phyloP scores from a whole-genome alignment of 2,797 vertebrate species.

The Thripadectes ignobilis region DNA sequence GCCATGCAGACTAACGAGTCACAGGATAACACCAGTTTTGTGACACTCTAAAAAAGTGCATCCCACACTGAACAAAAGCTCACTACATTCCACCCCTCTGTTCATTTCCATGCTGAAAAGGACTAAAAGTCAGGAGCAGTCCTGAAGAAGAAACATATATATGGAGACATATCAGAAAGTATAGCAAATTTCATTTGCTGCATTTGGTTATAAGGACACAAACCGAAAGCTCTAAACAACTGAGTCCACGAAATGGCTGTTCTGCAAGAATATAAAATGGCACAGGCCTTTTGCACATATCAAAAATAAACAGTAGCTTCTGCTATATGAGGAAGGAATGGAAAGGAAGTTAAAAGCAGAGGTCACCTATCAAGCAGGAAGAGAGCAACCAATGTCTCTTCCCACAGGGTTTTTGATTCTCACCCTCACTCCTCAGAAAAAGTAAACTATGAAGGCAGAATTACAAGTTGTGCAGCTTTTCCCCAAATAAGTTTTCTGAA shows the following conservation, averaged over 20 bases:
- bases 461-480: neutral
- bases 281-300: neutral
- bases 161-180: neutral
- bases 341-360: constrained; percentile 42
- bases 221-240: neutral
- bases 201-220: neutral
- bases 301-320: constrained; percentile 33
- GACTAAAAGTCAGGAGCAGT: neutral
- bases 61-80: neutral
- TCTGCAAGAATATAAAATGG: constrained; percentile 53
- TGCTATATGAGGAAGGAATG: constrained; percentile 3
- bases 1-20: neutral
- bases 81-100: neutral
- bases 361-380: neutral
- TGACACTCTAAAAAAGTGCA: neutral
- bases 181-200: neutral
- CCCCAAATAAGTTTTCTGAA: neutral
- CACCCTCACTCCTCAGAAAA: neutral
- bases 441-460: neutral
- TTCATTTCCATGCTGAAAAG: neutral
- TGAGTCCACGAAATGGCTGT: constrained; percentile 25
- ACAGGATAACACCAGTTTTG: neutral
- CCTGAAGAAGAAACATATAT: neutral
- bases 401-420: neutral
- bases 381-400: neutral